Evolutionary conservation across 2,888 invertebrate genomes (phyloP), one percentile per base, ranked within the genome.

Genomic region (Heliconius ismenius): DNA sequence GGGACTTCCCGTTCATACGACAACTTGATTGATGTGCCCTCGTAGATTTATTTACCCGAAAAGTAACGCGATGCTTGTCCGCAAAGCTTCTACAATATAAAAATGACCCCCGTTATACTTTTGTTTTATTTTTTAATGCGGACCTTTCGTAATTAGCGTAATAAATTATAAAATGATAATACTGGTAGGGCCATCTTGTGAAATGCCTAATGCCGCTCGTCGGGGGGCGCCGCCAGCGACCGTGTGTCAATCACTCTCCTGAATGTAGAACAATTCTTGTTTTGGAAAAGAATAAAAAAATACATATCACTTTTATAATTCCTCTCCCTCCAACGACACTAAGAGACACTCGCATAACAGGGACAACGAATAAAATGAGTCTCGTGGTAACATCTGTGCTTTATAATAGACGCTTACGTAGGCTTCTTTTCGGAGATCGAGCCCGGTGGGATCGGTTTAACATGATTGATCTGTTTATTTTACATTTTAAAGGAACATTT

Each of bases 391-490:
- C 93, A 93, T 93, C 93, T 94, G 93, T 91, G 91, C 91, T 89
- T 90, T 91, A 90, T 93, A 93, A 94, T 93, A 93, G 93, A 92
- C 89, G 92, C 92, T 93, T 93, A 93, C 92, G 91, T 91, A 92
- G 93, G 90, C 92, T 92, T 92, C 94, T 93, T 94, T 92, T 92
- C 93, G 92, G 90, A 92, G 92, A 91, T 92, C 90, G 90, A 90
- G 90, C 92, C 92, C 92, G 91, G 92, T 91, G 93, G 94, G 93
- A 93, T 92, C 92, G 90, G 91, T 92, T 92, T 90, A 92, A 92
- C 92, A 93, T 94, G 94, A 94, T 94, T 94, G 94, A 94, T 94
- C 93, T 93, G 94, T 94, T 94, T 94, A 93, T 94, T 94, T 94
- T 92, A 93, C 93, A 94, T 93, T 94, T 94, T 93, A 93, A 93